Base-by-base conservation (phyloP, 2,797 vertebrate species). In the Nyctibius grandis region DNA sequence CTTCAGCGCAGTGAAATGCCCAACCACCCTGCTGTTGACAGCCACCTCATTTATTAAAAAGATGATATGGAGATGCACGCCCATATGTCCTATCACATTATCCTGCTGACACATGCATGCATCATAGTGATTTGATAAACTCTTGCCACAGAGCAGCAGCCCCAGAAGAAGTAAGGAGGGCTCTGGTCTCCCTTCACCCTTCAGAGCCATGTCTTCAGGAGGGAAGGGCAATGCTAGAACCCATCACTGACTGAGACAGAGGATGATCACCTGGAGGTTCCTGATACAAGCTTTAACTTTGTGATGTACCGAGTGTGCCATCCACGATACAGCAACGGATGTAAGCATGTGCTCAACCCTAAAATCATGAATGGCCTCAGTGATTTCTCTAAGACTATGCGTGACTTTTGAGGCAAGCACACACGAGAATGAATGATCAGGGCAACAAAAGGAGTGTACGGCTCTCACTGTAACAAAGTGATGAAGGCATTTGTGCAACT, bases 341-440 rank as follows among this genome's bases (percentile, higher is more conserved):
- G 9, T 50, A 67, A 91, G 67, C 83, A 82, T 1, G 42, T 31
- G 67, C n/a, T 88, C 28, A 28, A 70, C 34, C 51, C 70, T 36
- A 63, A 48, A 82, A 36, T 33, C n/a, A 33, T 11, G 17, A 57
- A 85, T 2, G 47, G 34, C 22, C 50, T 79, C 60, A 21, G 47
- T 12, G 13, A 68, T 44, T 60, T 75, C 79, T 42, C 15, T 19
- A 65, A 36, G 34, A 33, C 40, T 26, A 3, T 1, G 16, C 15
- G 5, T 3, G 45, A 72, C 56, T 81, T 93, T 31, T 47, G 89
- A 95, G 65, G 56, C 40, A 91, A 77, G n/a, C 21, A 56, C 11
- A 48, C 0, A 0, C 0, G 1, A 50, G 40, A 75, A 76, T 3
- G 18, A 36, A 73, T 63, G 56, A 85, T 61, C 23, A 31, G 16